Evolutionary conservation across 2,888 invertebrate genomes (phyloP), one percentile per base, ranked within the genome.

Genomic region (Chloromyia formosa): DNA sequence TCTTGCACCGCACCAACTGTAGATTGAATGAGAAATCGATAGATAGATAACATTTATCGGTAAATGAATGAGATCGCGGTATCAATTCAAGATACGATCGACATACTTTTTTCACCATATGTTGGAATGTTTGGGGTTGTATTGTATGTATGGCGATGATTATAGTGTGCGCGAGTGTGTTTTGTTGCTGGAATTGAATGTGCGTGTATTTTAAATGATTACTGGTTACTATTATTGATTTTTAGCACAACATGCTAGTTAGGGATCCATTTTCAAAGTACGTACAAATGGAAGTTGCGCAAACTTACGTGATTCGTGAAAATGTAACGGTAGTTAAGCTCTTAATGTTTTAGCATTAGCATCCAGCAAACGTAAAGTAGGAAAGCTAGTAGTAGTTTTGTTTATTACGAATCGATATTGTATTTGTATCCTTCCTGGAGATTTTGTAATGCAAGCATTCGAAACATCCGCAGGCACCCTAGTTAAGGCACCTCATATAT

Each of bases 181-280:
- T 10, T 18, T 56, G 2, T 18, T 42, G 16, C 40, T 64, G 2
- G 62, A 64, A 49, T 49, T 66, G 49, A 66, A 45, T 49, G 66
- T 66, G 66, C 66, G 35, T 66, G 42, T 66, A 66, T 45, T 49
- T 66, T 14, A 66, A 66, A 66, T 49, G 66, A 66, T 20, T 66
- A 22, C 4, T 58, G 22, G 18, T 18, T 58, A 16, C 12, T 5
- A 12, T 7, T 58, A 18, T 58, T 58, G 58, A 58, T 22, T 58
- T 18, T 18, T 22, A 18, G 18, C 18, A 10, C 12, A 49, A 20
- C 58, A 53, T 53, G 58, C 27, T 35, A 4, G 27, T 35, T 35
- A 35, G 27, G 27, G 27, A 35, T 35, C 7, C 2, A 35, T 35
- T 35, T 35, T 35, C 27, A 7, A 2, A 7, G 27, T n/a, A n/a